A percentile compares a stretch with the other conserved stretches of the same genome.
Evolutionary conservation across 2,113 vertebrate genomes (phyloP).

Genomic region (Vulpes vulpes): DNA sequence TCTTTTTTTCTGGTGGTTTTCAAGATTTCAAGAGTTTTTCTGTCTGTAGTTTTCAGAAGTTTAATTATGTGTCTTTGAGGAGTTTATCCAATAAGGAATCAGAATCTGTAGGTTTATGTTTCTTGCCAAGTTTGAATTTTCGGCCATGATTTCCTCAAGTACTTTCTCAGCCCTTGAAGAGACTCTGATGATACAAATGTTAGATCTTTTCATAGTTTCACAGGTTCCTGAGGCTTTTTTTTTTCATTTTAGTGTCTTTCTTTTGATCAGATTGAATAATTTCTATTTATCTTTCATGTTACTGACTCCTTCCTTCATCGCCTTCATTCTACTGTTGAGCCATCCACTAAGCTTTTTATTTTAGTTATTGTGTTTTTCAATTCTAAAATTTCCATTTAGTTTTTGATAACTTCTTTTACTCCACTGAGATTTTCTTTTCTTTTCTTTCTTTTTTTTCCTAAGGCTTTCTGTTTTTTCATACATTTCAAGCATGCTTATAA

Average conservation of each 20-base stretch:
- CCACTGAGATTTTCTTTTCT: neutral
- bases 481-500: neutral
- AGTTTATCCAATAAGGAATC: neutral
- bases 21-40: neutral
- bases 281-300: neutral
- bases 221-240: neutral
- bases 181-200: neutral
- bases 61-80: neutral
- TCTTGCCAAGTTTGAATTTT: neutral
- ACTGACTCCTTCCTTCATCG: neutral
- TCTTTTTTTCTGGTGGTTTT: neutral
- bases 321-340: neutral
- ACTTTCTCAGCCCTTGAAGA: neutral
- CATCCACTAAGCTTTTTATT: neutral
- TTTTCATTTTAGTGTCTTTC: neutral
- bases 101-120: neutral
- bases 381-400: neutral
- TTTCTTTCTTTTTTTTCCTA: neutral
- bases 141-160: neutral
- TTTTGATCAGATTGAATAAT: neutral
- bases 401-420: neutral
- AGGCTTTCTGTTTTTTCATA: neutral
- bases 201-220: neutral
- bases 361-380: neutral
- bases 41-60: neutral